Conservation (phyloP, 1,140 invertebrate species). For the Sogatella furcifera region DNA sequence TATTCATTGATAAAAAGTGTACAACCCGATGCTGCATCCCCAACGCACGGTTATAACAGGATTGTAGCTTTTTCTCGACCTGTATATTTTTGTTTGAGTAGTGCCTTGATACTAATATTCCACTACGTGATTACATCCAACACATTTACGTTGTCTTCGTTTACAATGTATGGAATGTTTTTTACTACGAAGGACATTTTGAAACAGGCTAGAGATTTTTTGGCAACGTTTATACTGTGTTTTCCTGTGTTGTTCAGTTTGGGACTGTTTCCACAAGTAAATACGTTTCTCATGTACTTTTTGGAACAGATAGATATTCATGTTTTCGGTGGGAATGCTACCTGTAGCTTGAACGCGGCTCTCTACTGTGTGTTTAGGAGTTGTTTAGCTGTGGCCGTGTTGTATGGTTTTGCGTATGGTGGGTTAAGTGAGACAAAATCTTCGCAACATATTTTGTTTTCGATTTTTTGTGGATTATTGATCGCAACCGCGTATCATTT, state of each 20-base stretch:
- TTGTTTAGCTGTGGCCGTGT: conserved; percentile 59
- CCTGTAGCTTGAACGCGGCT: conserved; percentile 75
- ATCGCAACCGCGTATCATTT: conserved; percentile 86
- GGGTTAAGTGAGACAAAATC: conserved; percentile 64
- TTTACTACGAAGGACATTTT: conserved; percentile 59
- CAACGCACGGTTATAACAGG: conserved; percentile 95
- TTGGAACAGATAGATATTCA: conserved; percentile 96
- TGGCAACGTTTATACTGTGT: conserved; percentile 72
- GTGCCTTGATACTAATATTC: conserved; percentile 57
- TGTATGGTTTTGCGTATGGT: conserved; percentile 86
- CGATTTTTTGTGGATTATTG: conserved; percentile 84
- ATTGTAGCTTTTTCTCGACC: conserved; percentile 89
- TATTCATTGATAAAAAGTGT: conserved; percentile 97
- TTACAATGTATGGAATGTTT: conserved; percentile 64
- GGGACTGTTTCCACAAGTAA: conserved; percentile 92
- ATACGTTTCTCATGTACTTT: conserved; percentile 91
- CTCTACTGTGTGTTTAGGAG: conserved; percentile 78
- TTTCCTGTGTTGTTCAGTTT: conserved; percentile 90
- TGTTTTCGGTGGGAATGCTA: conserved; percentile 93
- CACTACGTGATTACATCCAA: conserved; percentile 39
- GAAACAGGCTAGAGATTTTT: conserved; percentile 52
- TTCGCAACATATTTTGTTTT: conserved; percentile 88
- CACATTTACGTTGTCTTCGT: conserved; percentile 33
- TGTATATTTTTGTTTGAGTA: conserved; percentile 89
- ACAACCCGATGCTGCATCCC: conserved; percentile 95